phyloP scores from a whole-genome alignment of 2,113 vertebrate species.

The Ceyx margarethae region DNA sequence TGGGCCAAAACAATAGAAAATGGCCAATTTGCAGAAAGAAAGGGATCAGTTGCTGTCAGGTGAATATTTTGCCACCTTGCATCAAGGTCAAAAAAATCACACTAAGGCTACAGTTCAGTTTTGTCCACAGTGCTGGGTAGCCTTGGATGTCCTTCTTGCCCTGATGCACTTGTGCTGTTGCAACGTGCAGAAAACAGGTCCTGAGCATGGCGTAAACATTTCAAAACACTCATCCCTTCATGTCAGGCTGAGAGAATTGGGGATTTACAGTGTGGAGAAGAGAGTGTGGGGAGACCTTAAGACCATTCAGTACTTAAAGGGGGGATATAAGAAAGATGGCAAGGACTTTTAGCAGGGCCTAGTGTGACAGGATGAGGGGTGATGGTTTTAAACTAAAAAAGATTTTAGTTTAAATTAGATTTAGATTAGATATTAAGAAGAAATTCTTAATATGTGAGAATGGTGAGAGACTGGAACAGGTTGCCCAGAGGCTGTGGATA shows the following conservation, averaged over 20 bases:
- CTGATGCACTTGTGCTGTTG: not conserved
- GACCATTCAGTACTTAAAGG: not conserved
- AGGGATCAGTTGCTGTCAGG: not conserved
- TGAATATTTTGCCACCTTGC: not conserved
- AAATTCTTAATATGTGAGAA: not conserved
- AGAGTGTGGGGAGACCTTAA: not conserved
- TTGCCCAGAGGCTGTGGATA: not conserved
- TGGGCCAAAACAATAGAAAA: not conserved
- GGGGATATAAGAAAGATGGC: not conserved
- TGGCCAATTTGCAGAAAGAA: not conserved
- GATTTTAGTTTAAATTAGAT: not conserved
- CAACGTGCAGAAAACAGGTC: not conserved
- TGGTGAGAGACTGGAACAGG: not conserved
- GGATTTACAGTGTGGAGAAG: not conserved
- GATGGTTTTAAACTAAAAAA: not conserved
- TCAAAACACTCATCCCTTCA: not conserved
- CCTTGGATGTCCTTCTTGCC: not conserved
- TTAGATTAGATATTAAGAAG: not conserved
- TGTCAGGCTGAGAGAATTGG: not conserved
- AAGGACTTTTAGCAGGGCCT: not conserved
- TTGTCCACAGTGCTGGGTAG: not conserved
- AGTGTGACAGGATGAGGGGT: not conserved
- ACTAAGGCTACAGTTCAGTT: not conserved
- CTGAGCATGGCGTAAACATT: not conserved
- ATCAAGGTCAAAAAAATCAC: not conserved